Evolutionary conservation across 1,140 invertebrate species (phyloP), one percentile per base, ranked within the genome.

Genomic region (Phortica variegata): DNA sequence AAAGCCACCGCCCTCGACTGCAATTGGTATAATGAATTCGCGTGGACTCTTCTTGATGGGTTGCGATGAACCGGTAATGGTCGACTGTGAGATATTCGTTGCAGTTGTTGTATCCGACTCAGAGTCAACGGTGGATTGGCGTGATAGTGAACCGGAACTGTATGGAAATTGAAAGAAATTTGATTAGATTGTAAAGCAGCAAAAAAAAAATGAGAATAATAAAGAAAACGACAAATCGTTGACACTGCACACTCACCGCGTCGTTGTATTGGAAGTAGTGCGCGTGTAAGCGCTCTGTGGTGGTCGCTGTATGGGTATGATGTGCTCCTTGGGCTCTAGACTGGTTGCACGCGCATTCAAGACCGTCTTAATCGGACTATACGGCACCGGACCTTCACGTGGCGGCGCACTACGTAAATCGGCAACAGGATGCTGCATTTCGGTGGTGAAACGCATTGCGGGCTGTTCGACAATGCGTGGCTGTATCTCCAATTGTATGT

Each of bases 11-110:
- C 89, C 90, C 78, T 93, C 91, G 33, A 93, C 85, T 12, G 89
- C 88, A 60, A 94, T 93, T 1, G 91, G 91, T 77, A 94, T 93
- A 61, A 94, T 92, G 58, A 91, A 92, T 77, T 94, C 91, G 13
- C 91, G 79, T 8, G 90, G 89, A 43, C 88, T 90, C 77, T 93
- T 93, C 60, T 88, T 85, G 55, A 91, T 91, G 1, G 88, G 87
- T 69, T 92, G 84, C 7, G 79, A 79, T 23, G 78, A 85, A 26
- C 82, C 76, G 38, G 63, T 72, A 23, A 68, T 51, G 3, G 73
- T 55, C 9, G 73, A 65, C 46, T 73, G 73, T 15, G 71, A 73
- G 50, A 69, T 47, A 43, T 68, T 71, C 13, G 57, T 54, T 18
- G 55, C 56, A 34, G 60, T 59, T 17, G 80, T 81, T 36, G 78